These are phyloP conservation scores for Drosophila burlai DNA, from an alignment of 1,140 invertebrate genomes.

Conservation along the genomic window DNA sequence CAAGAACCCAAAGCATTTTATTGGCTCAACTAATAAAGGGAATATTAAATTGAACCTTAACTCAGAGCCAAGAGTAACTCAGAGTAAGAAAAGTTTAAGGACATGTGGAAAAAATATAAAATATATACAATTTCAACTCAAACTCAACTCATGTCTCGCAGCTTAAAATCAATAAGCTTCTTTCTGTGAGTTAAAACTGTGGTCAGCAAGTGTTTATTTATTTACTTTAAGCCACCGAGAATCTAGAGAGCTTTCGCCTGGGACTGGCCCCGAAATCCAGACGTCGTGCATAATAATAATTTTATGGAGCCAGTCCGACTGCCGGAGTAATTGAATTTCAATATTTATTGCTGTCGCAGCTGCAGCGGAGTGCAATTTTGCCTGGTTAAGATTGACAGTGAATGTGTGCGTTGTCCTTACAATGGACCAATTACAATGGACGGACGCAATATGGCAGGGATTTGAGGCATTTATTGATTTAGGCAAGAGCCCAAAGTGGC, in stretches of 20 bases:
- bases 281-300: slow-evolving; percentile 6
- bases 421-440: slow-evolving; percentile 36
- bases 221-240: slow-evolving; percentile 20
- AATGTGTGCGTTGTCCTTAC: slow-evolving; percentile 19
- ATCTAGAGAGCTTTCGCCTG: slow-evolving; percentile 6
- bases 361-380: slow-evolving; percentile 20
- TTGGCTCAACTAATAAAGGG: neutral
- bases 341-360: slow-evolving; percentile 37
- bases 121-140: slow-evolving; percentile 3
- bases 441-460: slow-evolving; percentile 42
- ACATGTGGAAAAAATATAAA: slow-evolving; percentile 2
- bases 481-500: slow-evolving; percentile 33
- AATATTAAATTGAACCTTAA: neutral
- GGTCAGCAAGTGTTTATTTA: slow-evolving; percentile 34
- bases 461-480: slow-evolving; percentile 70
- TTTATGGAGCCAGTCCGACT: slow-evolving; percentile 19
- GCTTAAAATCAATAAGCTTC: slow-evolving; percentile 38
- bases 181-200: slow-evolving; percentile 8
- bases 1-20: neutral
- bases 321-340: slow-evolving; percentile 46
- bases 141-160: neutral
- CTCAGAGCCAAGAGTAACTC: neutral
- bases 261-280: neutral
- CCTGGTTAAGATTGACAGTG: neutral
- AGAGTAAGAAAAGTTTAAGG: neutral